Conservation (phyloP, 1,140 invertebrate genomes). For the Agraylea sexmaculata region DNA sequence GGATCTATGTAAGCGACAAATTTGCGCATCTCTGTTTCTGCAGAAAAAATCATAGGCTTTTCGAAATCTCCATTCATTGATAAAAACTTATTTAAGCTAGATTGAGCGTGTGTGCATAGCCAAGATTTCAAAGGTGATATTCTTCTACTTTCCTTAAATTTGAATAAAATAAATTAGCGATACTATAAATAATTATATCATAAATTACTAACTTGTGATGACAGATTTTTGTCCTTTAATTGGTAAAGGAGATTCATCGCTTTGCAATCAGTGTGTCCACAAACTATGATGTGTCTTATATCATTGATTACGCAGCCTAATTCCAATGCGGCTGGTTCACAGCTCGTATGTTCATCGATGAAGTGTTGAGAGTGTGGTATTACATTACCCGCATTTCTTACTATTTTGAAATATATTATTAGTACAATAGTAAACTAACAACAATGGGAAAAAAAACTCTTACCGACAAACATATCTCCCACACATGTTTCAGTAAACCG, state of each 20-base stretch:
- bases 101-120: conserved; percentile 76
- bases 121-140: conserved; percentile 83
- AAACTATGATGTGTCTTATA: conserved; percentile 88
- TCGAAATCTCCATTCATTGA: conserved; percentile 59
- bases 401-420: conserved; percentile 31
- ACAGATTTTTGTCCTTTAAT: conserved; percentile 63
- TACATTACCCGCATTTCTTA: conserved; percentile 89
- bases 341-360: conserved; percentile 73
- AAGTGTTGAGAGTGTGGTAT: conserved; percentile 85
- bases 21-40: conserved; percentile 71
- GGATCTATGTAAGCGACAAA: conserved; percentile 92
- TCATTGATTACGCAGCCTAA: conserved; percentile 87
- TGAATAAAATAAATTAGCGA: conserved; percentile 1
- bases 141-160: conserved; percentile 57
- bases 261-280: conserved; percentile 96
- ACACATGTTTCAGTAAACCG: conserved; percentile 90
- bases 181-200: conserved; percentile 1
- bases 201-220: conserved; percentile 46
- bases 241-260: conserved; percentile 89
- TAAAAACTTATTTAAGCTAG: conserved; percentile 73
- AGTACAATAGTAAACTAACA: not conserved
- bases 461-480: conserved; percentile 94
- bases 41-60: conserved; percentile 71
- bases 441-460: conserved; percentile 24
- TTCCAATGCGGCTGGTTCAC: conserved; percentile 89